Evolutionary conservation across 2,888 invertebrate species (phyloP), one percentile per base, ranked within the genome.

Genomic region (Linnaemya vulpina): DNA sequence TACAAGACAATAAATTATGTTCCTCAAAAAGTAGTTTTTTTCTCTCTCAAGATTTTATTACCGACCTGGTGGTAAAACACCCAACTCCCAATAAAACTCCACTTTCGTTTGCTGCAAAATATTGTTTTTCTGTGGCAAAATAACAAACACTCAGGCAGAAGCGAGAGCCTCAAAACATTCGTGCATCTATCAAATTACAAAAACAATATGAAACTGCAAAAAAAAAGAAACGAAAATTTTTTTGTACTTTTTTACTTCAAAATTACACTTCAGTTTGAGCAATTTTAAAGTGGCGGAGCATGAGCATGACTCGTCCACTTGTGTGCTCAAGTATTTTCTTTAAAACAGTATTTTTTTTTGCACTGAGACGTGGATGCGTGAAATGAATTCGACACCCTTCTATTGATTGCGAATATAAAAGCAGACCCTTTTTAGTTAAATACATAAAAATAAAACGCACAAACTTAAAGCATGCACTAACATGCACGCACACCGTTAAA

Each of bases 351-450:
- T 58, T 53, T 84, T 75, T 79, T 65, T 85, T 82, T 70, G 82
- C 82, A 85, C 82, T 79, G 82, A n/a, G n/a, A 85, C 65, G 75
- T 79, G 82, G 82, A 85, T 85, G 85, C 85, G 75, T 85, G 71
- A 85, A 85, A 82, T 82, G 82, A 85, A 85, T 85, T 85, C 75
- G 85, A 85, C 85, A 85, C 82, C 85, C 85, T 82, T 75, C 85
- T 79, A 77, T 83, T 77, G 76, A 82, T 85, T 78, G 78, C 68
- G 49, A 75, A 74, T 78, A 75, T 51, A 82, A 63, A 74, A 71
- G n/a, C 75, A 65, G 82, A 85, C 82, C 85, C 85, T 79, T 85
- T 71, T 85, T 71, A 70, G 70, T 63, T 38, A 68, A 76, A 78
- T 25, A 67, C 65, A 84, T 38, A 67, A 15, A 75, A 35, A 58